Conservation (phyloP, 2,888 invertebrate species). For the Ernsta delagoae region DNA sequence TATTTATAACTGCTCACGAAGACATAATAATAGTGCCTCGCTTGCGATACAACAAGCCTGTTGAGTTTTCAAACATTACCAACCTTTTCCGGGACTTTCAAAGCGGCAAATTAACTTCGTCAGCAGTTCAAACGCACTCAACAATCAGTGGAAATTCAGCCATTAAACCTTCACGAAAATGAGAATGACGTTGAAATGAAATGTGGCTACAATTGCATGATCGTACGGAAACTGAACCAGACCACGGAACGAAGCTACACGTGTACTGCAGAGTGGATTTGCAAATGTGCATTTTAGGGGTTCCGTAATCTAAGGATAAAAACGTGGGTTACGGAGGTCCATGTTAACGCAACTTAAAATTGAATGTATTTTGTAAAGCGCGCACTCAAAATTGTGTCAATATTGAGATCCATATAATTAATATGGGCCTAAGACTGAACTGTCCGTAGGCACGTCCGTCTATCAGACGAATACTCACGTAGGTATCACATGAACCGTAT, state of each 20-base stretch:
- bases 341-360: too few relatives aligned
- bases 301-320: too few relatives aligned
- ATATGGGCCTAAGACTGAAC: too few relatives aligned
- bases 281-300: too few relatives aligned
- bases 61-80: constrained; percentile 14
- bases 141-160: constrained; percentile 22
- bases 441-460: too few relatives aligned
- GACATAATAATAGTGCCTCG: background rate
- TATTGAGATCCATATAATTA: too few relatives aligned
- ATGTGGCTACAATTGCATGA: constrained; percentile 22
- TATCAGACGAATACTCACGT: too few relatives aligned
- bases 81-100: constrained; percentile 22
- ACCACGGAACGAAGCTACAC: background rate
- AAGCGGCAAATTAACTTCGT: constrained; percentile 33
- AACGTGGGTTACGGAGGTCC: too few relatives aligned
- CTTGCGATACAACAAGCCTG: background rate
- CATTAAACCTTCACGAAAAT: constrained; percentile 25
- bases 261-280: background rate
- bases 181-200: constrained; percentile 24
- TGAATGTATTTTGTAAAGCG: too few relatives aligned
- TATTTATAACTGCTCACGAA: too few relatives aligned
- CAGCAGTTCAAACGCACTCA: constrained; percentile 23
- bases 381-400: too few relatives aligned
- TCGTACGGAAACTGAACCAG: background rate
- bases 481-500: too few relatives aligned